A percentile compares a stretch with the other conserved stretches of the same genome.
These are phyloP conservation scores for Camponotus floridanus DNA, from an alignment of 1,140 invertebrate genomes.

Conservation along the genomic window DNA sequence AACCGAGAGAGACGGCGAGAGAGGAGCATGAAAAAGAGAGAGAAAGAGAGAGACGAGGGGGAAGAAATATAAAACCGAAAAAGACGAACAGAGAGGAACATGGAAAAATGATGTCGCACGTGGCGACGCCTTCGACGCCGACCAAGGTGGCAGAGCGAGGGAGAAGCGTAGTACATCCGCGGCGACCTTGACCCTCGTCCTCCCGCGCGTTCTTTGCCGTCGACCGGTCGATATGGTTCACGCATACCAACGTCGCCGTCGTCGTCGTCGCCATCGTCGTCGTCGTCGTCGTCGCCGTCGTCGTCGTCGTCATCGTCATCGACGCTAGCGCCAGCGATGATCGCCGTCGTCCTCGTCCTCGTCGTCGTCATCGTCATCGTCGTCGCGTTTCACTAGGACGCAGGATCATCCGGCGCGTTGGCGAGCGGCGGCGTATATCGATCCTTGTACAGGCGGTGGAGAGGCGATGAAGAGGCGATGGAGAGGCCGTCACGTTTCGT, in stretches of 20 bases:
- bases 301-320: conserved; percentile 31
- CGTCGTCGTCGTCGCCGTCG: conserved; percentile 37
- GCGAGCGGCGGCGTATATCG: conserved; percentile 76
- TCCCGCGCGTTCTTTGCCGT: conserved; percentile 79
- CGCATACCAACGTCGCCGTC: conserved; percentile 53
- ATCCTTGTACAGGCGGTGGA: conserved; percentile 70
- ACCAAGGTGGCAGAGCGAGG: neutral
- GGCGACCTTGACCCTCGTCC: conserved; percentile 84
- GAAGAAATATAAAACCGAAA: neutral
- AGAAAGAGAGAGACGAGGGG: neutral
- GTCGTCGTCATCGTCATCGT: conserved; percentile 38
- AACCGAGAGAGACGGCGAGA: neutral
- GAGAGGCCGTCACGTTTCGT: conserved; percentile 61
- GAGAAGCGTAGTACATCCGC: conserved; percentile 83
- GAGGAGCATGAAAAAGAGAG: neutral
- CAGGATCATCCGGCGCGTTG: conserved; percentile 70
- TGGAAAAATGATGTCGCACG: conserved; percentile 43
- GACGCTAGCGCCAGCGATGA: conserved; percentile 60
- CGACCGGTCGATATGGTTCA: conserved; percentile 82
- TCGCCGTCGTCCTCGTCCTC: conserved; percentile 17
- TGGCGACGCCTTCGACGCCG: conserved; percentile 45
- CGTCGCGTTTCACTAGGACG: conserved; percentile 56
- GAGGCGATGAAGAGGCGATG: conserved; percentile 4
- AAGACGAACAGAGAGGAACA: conserved; percentile 23
- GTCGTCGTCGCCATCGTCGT: conserved; percentile 46